A percentile compares a stretch with the other conserved stretches of the same genome.
These are phyloP conservation scores for Sebastiscus tertius DNA, from an alignment of 2,797 vertebrate species.

Conservation along the genomic window DNA sequence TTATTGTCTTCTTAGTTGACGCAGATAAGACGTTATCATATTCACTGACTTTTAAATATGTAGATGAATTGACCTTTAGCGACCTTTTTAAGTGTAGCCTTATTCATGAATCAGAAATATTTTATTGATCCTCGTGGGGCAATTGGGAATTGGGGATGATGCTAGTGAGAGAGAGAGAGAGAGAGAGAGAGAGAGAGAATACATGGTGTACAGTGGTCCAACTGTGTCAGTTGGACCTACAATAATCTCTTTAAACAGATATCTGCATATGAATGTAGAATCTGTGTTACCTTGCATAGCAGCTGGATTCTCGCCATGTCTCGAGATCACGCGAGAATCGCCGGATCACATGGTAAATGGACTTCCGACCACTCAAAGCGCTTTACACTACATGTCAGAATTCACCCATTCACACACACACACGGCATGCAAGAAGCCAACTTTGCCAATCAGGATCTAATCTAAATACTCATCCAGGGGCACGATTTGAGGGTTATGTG, in stretches of 20 bases:
- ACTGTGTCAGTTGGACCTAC: neutral
- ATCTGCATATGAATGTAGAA: neutral
- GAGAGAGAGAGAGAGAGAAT: neutral
- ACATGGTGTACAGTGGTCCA: neutral
- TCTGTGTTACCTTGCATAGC: neutral
- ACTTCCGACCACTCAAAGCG: too few relatives aligned
- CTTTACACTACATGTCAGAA: too few relatives aligned
- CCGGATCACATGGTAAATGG: too few relatives aligned
- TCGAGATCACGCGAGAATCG: too few relatives aligned
- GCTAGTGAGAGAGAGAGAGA: neutral
- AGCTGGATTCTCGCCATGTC: too few relatives aligned
- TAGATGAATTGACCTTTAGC: neutral
- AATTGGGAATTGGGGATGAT: neutral
- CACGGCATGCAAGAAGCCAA: too few relatives aligned
- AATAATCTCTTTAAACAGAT: too few relatives aligned
- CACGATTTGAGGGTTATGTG: too few relatives aligned
- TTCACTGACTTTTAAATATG: neutral
- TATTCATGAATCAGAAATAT: neutral
- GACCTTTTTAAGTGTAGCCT: neutral
- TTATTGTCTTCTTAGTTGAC: neutral
- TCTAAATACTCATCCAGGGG: too few relatives aligned
- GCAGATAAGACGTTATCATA: neutral
- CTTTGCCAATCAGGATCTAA: too few relatives aligned
- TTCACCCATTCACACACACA: too few relatives aligned
- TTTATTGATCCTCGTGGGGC: too few relatives aligned